Evolutionary conservation across 2,797 vertebrate species (phyloP).

Genomic region (Brachyalestes nurse): DNA sequence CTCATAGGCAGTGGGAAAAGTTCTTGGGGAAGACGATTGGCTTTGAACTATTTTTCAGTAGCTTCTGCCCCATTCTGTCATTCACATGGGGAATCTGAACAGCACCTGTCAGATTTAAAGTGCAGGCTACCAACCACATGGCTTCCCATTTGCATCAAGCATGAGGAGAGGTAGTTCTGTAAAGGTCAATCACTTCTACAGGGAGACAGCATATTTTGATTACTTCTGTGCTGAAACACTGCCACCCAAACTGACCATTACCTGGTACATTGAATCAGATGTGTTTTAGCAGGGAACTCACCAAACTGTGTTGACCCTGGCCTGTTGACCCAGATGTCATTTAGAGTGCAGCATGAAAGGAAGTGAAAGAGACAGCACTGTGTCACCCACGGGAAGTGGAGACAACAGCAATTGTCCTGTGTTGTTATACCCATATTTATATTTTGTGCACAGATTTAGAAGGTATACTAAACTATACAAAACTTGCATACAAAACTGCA

Average conservation of each 20-base stretch:
- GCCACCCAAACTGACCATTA: not conserved
- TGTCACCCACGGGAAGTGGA: not conserved
- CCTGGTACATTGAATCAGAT: not conserved
- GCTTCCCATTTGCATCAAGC: not conserved
- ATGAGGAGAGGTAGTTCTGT: not conserved
- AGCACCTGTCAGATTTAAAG: not conserved
- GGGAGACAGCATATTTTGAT: not conserved
- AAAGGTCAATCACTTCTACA: too few relatives aligned
- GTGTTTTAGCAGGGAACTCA: not conserved
- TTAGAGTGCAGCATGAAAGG: not conserved
- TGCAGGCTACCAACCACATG: not conserved
- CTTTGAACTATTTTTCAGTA: not conserved
- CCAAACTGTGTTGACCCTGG: not conserved
- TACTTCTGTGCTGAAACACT: not conserved
- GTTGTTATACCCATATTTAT: not conserved
- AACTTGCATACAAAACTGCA: not conserved
- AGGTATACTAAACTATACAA: not conserved
- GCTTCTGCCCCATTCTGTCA: too few relatives aligned
- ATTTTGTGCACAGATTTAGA: constrained; percentile 3
- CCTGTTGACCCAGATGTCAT: not conserved
- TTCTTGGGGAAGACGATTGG: not conserved
- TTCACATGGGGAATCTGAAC: not conserved
- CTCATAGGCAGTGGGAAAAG: too few relatives aligned
- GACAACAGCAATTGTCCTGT: constrained; percentile 1
- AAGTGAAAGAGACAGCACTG: not conserved